A percentile compares a stretch with the other conserved stretches of the same genome.
These are phyloP conservation scores for Poeciliopsis retropinna DNA, from an alignment of 2,113 vertebrate genomes.

Conservation along the genomic window DNA sequence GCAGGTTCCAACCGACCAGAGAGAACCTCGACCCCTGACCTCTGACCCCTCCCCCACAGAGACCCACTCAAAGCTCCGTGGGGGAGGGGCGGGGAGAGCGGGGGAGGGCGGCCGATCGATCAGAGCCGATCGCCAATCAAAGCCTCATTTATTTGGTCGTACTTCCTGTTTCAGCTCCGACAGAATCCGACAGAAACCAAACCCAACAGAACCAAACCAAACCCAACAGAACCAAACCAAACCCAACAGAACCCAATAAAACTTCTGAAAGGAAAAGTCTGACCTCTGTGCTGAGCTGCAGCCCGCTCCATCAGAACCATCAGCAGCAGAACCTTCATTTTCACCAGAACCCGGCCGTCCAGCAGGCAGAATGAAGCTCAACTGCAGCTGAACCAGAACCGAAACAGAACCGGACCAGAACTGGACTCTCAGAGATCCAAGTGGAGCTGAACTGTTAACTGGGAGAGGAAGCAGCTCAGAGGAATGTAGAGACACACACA, in stretches of 20 bases:
- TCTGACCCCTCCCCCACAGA: constrained; percentile 13
- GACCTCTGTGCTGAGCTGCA: constrained; percentile 57
- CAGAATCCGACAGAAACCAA: background rate
- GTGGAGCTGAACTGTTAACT: background rate
- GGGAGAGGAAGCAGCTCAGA: background rate
- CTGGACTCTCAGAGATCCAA: background rate
- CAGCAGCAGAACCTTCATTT: constrained; percentile 57
- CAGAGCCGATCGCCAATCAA: background rate
- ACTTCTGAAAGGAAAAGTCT: constrained; percentile 2
- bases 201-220: background rate
- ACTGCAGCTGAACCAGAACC: background rate
- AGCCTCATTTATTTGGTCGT: no score
- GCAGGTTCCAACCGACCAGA: no score
- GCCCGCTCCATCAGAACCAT: constrained; percentile 36
- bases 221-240: background rate
- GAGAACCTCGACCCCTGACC: background rate
- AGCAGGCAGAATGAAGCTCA: background rate
- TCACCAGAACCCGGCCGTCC: background rate
- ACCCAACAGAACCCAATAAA: background rate
- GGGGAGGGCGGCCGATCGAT: background rate
- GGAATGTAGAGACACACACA: constrained; percentile 40
- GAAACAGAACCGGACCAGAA: background rate
- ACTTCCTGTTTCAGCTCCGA: background rate
- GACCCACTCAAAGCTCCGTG: background rate
- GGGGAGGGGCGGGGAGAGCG: constrained; percentile 1